A percentile compares a stretch with the other conserved stretches of the same genome.
Conservation (phyloP, 2,113 vertebrate genomes). For the Cricetomys ansorgei region DNA sequence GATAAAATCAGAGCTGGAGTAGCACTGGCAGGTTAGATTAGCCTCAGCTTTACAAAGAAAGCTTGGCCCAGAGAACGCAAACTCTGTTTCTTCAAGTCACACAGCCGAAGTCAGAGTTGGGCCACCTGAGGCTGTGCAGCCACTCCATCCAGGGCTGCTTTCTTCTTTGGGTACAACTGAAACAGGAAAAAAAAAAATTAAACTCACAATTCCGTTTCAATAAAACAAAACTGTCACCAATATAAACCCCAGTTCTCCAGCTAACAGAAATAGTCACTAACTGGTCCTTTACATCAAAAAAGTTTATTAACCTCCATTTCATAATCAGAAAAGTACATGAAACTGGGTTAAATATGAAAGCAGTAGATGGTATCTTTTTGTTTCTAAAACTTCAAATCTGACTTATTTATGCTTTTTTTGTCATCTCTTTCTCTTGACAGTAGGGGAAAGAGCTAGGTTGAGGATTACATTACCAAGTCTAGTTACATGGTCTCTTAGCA, state of each 20-base stretch:
- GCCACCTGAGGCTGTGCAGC: not conserved
- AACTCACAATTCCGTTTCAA: not conserved
- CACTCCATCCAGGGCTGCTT: not conserved
- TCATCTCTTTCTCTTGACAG: not conserved
- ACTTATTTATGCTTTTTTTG: constrained; percentile 44
- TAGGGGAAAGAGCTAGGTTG: not conserved
- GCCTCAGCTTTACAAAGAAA: not conserved
- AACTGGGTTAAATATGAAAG: not conserved
- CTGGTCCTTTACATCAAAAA: not conserved
- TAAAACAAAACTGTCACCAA: not conserved
- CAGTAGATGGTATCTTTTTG: not conserved
- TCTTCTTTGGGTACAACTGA: not conserved
- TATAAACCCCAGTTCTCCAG: not conserved
- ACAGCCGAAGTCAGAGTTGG: not conserved
- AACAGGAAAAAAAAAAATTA: not conserved
- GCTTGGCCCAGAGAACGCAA: not conserved
- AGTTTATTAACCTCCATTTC: not conserved
- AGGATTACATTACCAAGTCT: not conserved
- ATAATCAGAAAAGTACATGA: not conserved
- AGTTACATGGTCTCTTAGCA: constrained; percentile 39
- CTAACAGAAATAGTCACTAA: constrained; percentile 25
- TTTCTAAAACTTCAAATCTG: constrained; percentile 35
- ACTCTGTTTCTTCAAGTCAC: not conserved
- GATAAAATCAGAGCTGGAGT: not conserved
- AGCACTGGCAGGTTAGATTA: not conserved